Evolutionary conservation across 2,888 invertebrate genomes (phyloP), one percentile per base, ranked within the genome.

Genomic region (Petrolisthes cinctipes): DNA sequence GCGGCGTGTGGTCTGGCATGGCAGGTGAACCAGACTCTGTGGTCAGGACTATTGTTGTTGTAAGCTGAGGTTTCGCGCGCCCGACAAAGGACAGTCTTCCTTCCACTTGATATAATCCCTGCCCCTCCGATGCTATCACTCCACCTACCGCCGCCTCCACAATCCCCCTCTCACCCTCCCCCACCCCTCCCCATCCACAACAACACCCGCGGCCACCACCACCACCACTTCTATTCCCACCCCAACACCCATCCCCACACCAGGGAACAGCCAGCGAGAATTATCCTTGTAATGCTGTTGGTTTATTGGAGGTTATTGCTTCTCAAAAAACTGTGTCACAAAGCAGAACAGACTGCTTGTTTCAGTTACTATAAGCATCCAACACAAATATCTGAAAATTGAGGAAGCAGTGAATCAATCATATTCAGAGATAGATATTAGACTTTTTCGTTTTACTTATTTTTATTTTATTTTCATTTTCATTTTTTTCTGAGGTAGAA

Each of bases 11-110:
- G 83, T 73, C 56, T 73, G 23, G 56, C 71, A 23, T 11, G 73
- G 73, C 54, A 83, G 73, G 83, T 20, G 71, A 73, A 71, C 61
- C 68, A 66, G 17, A 82, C 66, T 71, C n/a, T 6, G 73, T 80
- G 85, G 85, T 85, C 80, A 85, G 80, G 57, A 23, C 73, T 80
- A 80, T 85, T 85, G 85, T 85, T 80, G 80, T 73, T 71, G 80
- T 80, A 71, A 80, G 83, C 85, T 9, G 56, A 37, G 61, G 80
- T 54, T 85, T 85, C 85, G 20, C 85, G 57, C 85, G 20, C 20
- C 54, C 80, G 68, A 80, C 85, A 85, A 85, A 73, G 73, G 11
- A 71, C 76, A n/a, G 37, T 76, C 61, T 57, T 54, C 61, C 68
- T 71, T 83, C 83, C 83, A 75, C 83, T 83, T 76, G 76, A 83